Evolutionary conservation across 2,113 vertebrate species (phyloP), one percentile per base, ranked within the genome.

Genomic region (Spheniscus mendiculus): DNA sequence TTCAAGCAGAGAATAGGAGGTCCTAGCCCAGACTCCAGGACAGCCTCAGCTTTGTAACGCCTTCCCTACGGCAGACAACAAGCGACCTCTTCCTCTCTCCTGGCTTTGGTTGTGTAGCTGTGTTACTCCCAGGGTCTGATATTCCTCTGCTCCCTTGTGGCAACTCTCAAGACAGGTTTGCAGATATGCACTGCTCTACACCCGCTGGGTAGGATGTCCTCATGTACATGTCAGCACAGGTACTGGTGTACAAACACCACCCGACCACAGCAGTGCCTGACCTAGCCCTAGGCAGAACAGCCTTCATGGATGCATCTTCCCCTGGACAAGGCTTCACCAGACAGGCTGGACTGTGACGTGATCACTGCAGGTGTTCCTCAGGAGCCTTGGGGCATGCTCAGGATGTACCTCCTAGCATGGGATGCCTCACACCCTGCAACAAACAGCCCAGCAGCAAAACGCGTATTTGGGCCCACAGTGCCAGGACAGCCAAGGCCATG

Each of bases 261-360:
- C 50, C 30, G 26, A 59, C 5, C 47, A 63, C 29, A 22, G 18
- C 67, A 55, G 50, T 4, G 45, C 67, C 83, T 87, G 89, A 72
- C 80, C 63, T 36, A 70, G 76, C 83, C 81, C 89, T 34, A 73
- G 72, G 56, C 96, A 91, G 38, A 81, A 27, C 36, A 50, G 72
- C 69, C 56, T 63, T 40, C 63, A 6, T 0, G 3, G 87, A 38
- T 13, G n/a, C 42, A 29, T 79, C 91, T 77, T 95, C 44, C 88
- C 76, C 74, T 4, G 30, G 81, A 23, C 36, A 78, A 61, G 73
- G 67, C 76, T 86, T 76, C 72, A 5, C 36, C 20, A 12, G 71
- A 12, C n/a, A 44, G 67, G 47, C 67, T 74, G 71, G 72, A 32
- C 62, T 42, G 56, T 16, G 86, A 67, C 0, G 20, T 26, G 83